Conservation (phyloP, 2,113 vertebrate species). For the Carollia perspicillata region DNA sequence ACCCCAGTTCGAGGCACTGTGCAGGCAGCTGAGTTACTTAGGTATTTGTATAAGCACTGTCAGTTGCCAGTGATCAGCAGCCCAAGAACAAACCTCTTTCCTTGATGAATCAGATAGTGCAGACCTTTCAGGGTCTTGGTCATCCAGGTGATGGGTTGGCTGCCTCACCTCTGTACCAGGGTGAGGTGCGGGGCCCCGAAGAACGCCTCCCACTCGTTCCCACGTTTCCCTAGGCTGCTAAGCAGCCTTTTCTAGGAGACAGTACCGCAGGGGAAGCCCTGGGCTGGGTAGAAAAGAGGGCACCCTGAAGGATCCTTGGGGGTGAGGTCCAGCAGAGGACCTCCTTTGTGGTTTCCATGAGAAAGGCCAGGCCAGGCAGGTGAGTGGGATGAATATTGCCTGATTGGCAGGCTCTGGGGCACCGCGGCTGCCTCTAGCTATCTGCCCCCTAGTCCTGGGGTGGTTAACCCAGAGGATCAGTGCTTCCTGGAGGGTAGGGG, state of each 20-base stretch:
- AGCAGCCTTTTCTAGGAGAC: background rate
- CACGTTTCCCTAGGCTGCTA: accelerated
- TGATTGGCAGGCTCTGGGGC: too few relatives aligned
- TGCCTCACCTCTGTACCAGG: accelerated
- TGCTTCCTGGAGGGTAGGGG: background rate
- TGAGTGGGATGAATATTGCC: background rate
- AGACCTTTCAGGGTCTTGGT: background rate
- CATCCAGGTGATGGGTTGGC: background rate
- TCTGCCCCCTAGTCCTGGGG: background rate
- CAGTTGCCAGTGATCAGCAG: background rate
- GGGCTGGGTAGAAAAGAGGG: background rate
- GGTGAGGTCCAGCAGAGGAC: background rate
- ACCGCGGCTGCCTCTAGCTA: too few relatives aligned
- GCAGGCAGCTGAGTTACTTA: background rate
- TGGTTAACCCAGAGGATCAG: too few relatives aligned
- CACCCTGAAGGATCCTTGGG: background rate
- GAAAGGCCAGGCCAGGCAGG: background rate
- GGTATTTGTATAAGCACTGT: background rate
- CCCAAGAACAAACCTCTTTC: background rate
- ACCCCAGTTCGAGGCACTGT: background rate
- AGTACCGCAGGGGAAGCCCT: background rate
- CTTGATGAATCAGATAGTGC: background rate
- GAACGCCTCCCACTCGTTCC: background rate
- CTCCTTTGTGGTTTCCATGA: background rate
- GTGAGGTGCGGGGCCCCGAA: background rate